Base-by-base conservation (phyloP, 2,113 vertebrate genomes). In the Haplochromis burtoni region DNA sequence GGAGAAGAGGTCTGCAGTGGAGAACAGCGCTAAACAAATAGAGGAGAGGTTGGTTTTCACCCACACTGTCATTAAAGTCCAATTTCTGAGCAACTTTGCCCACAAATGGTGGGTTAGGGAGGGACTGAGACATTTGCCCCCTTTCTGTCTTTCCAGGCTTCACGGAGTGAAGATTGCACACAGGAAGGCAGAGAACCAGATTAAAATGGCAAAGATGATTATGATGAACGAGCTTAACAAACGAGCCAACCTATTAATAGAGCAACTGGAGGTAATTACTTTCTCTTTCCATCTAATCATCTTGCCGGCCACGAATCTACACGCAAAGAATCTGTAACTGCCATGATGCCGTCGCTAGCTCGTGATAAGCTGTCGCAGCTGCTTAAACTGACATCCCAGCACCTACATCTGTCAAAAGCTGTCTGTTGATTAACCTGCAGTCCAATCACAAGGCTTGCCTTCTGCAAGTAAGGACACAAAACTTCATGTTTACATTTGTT, bases 151-250 rank as follows among this genome's bases (percentile, higher is more conserved):
- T 47, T 10, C 17, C 54, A 99, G 99, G 95, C 95, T 99, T 92
- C 98, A 98, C 90, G 98, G 98, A 94, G 96, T 99, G 89, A 98
- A 99, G 88, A 97, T 98, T 93, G 97, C 98, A 81, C 97, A 98
- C 87, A 97, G 97, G 95, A 99, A 98, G 91, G 97, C 98, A 87
- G 98, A 99, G 96, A 99, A 98, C 96, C 98, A 99, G 96, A 99
- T 99, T 94, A 99, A 99, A 97, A 98, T 98, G 97, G 98, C 98
- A 91, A 98, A 98, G 96, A 98, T 99, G 98, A 96, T 99, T 95
- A 97, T 99, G 96, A 97, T 98, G 95, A 99, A 97, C 88, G 98
- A 99, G 96, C 96, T 99, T 91, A 99, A 98, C 96, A 99, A 99
- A 95, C 96, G 98, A 96, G 97, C 97, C 93, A 98, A 97, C 87